Conservation (phyloP, 2,113 vertebrate genomes). For the Cyanoderma ruficeps region DNA sequence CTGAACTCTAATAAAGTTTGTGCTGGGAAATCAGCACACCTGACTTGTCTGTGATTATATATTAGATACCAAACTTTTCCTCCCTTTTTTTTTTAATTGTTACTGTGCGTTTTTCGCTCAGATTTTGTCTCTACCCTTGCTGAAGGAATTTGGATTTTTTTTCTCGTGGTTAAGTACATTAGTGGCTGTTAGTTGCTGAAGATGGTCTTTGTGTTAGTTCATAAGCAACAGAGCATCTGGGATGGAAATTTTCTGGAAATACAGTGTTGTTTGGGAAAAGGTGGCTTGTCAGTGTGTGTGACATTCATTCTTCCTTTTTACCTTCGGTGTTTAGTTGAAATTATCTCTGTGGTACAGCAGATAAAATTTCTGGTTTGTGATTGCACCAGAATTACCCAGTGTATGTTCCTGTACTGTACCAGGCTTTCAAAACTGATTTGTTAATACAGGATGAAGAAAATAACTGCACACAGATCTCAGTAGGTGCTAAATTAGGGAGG, state of each 20-base stretch:
- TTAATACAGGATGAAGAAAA: background rate
- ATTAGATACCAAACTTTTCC: constrained; percentile 69
- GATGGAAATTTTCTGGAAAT: background rate
- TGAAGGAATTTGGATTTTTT: background rate
- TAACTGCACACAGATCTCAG: background rate
- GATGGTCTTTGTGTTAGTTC: background rate
- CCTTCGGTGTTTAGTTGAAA: background rate
- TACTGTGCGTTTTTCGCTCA: constrained; percentile 62
- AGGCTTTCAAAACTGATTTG: background rate
- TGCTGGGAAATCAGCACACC: constrained; percentile 67
- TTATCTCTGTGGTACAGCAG: background rate
- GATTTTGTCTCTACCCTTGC: background rate
- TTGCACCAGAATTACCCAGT: background rate
- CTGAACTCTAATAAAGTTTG: constrained; percentile 80
- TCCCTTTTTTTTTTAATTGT: background rate
- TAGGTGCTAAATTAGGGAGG: background rate
- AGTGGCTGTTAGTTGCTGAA: background rate
- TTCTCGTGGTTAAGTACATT: background rate
- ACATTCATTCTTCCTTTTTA: background rate
- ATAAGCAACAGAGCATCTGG: background rate
- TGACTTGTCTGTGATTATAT: constrained; percentile 70
- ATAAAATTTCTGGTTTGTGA: background rate
- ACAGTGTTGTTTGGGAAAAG: background rate
- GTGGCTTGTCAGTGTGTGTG: background rate
- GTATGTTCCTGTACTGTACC: background rate